Evolutionary conservation across 2,113 vertebrate species (phyloP), one percentile per base, ranked within the genome.

Genomic region (Sylvia atricapilla): DNA sequence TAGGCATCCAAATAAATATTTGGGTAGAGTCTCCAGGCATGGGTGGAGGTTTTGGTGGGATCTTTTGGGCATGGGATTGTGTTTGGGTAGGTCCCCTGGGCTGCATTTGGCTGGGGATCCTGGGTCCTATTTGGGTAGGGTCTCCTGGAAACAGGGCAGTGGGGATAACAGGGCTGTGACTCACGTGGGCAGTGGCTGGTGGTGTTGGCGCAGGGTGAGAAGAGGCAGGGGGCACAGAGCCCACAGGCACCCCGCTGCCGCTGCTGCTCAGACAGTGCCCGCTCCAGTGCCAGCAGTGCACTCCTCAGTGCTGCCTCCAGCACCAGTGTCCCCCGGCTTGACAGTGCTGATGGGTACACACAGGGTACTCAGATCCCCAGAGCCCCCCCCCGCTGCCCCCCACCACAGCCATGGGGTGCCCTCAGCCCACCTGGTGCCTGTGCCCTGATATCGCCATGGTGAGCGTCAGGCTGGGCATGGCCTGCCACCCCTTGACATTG

Each of bases 251-350:
- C 95, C 64, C 94, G 95, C 37, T 96, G 97, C 56, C 37, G 96
- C 77, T 97, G 97, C 47, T 97, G 98, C 77, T 99, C 98, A 0
- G 97, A 97, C 44, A 98, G 95, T 0, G 98, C 98, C 33, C 63
- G 93, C 24, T 99, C 98, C n/a, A 99, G 96, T 4, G 98, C 96
- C 50, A 98, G 98, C 77, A 99, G 92, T 0, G 98, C 98, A 1
- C 97, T 98, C 39, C 98, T 97, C 97, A 98, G 96, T 1, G 98
- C 98, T 0, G 98, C 98, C 95, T 99, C 98, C 69, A 99, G 96
- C 88, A 99, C 98, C 87, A 99, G 96, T 0, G 99, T 99, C 30
- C 99, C 99, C 4, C 98, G 98, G 84, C 98, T 98, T 1, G 99
- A 99, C 68, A 99, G 96, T 2, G 98, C 99, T 99, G 95, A 84